Conservation (phyloP, 2,888 invertebrate genomes). For the Cheilosia impressa region DNA sequence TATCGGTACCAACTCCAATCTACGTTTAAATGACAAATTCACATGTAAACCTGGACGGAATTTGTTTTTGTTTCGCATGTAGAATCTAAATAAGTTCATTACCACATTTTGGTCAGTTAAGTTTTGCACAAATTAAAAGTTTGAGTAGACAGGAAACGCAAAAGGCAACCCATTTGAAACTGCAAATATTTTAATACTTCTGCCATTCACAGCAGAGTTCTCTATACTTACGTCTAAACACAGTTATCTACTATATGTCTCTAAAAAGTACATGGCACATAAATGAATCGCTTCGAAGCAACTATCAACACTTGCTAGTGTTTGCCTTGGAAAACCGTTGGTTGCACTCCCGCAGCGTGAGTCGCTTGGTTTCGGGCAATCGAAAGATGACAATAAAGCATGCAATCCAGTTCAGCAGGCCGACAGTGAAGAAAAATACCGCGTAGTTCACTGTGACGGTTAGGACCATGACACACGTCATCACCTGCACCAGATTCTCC, state of each 20-base stretch:
- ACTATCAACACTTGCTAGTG: neutral
- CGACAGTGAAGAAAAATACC: constrained; percentile 79
- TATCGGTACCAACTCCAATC: no score
- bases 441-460: constrained; percentile 76
- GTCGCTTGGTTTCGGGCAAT: constrained; percentile 80
- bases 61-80: no score
- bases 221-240: no score
- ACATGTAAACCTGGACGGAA: no score
- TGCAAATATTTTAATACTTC: no score
- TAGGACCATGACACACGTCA: constrained; percentile 77
- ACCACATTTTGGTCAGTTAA: no score
- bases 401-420: constrained; percentile 78
- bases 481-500: constrained; percentile 79
- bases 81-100: no score
- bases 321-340: constrained; percentile 33
- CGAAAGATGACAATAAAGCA: constrained; percentile 79
- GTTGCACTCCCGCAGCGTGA: constrained; percentile 79
- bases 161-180: no score
- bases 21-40: no score
- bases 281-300: constrained; percentile 23
- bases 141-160: no score
- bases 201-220: no score
- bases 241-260: neutral
- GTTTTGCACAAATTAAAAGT: no score
- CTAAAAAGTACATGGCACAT: constrained; percentile 48